phyloP scores from a whole-genome alignment of 1,140 invertebrate species.

The Coelopa frigida region DNA sequence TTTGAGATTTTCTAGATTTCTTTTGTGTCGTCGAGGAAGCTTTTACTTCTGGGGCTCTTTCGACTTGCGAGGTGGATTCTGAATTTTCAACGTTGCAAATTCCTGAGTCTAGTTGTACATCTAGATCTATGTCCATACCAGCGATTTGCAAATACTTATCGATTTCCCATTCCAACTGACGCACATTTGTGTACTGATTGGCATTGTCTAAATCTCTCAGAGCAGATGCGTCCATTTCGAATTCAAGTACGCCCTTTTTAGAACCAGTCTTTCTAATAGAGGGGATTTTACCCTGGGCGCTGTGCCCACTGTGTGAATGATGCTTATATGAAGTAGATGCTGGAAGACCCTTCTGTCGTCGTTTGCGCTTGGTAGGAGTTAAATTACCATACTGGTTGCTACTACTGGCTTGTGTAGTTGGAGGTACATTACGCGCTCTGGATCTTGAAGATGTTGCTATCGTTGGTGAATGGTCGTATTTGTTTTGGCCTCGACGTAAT shows the following conservation, averaged over 20 bases:
- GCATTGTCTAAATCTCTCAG: slow-evolving; percentile 24
- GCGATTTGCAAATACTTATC: slow-evolving; percentile 31
- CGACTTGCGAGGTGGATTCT: no score
- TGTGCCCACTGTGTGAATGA: slow-evolving; percentile 8
- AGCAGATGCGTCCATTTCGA: slow-evolving; percentile 30
- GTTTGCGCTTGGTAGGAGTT: no score
- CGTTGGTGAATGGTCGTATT: slow-evolving; percentile 34
- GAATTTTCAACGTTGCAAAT: no score
- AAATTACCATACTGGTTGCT: no score
- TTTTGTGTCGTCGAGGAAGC: background rate
- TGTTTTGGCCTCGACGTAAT: slow-evolving; percentile 37
- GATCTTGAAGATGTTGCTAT: no score
- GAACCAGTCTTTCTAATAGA: slow-evolving; percentile 33
- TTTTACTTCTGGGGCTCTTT: no score
- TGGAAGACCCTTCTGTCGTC: no score
- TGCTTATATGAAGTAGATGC: no score
- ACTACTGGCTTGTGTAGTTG: background rate
- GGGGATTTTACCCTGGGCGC: slow-evolving; percentile 3
- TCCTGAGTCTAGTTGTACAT: no score
- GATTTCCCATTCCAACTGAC: slow-evolving; percentile 27
- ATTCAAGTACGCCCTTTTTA: slow-evolving; percentile 36
- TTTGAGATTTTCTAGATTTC: background rate
- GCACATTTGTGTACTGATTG: slow-evolving; percentile 23
- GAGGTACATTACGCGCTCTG: no score
- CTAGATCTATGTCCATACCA: slow-evolving; percentile 24